Base-by-base conservation (phyloP, 2,113 vertebrate species). In the Carlito syrichta region DNA sequence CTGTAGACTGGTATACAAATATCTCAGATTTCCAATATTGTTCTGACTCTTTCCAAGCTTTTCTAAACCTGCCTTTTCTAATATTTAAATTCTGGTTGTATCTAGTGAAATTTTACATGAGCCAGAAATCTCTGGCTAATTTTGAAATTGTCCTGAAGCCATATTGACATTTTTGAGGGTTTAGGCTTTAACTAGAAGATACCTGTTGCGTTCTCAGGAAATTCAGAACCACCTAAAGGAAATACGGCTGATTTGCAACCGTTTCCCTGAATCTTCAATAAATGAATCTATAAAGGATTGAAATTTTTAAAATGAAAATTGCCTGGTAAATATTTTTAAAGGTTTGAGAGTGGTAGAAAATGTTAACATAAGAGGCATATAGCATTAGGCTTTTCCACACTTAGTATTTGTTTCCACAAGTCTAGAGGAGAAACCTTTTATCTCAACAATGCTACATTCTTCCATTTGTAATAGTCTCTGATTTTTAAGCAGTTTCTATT, bases 391-490 rank as follows among this genome's bases (percentile, higher is more conserved):
- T 81, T 87, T 89, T 25, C 76, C 60, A 74, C 2, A 2, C 66
- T 95, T 94, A 85, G 30, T 78, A 91, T 85, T 91, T 89, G 68
- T 86, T 96, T 94, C 77, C 78, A 84, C 74, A 91, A 95, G 86
- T 96, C 86, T 83, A 52, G 38, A 86, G 50, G 89, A 94, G 89
- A 97, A 96, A 83, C 14, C 94, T 97, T 96, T 95, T n/a, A 86
- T 95, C 93, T 96, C 78, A 63, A 95, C 69, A 93, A 73, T 68
- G 32, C 50, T 84, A 74, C 40, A 50, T 86, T 93, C 82, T 95
- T 87, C 82, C 54, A 40, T 82, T 84, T 94, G 32, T 48, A 91
- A 84, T 43, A 54, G 91, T 32, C 73, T 97, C 89, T 83, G 82
- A 86, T 94, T 94, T 84, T 86, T 79, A 95, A 96, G 73, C 79